Evolutionary conservation across 2,888 invertebrate genomes (phyloP).

Genomic region (Noctua comes): DNA sequence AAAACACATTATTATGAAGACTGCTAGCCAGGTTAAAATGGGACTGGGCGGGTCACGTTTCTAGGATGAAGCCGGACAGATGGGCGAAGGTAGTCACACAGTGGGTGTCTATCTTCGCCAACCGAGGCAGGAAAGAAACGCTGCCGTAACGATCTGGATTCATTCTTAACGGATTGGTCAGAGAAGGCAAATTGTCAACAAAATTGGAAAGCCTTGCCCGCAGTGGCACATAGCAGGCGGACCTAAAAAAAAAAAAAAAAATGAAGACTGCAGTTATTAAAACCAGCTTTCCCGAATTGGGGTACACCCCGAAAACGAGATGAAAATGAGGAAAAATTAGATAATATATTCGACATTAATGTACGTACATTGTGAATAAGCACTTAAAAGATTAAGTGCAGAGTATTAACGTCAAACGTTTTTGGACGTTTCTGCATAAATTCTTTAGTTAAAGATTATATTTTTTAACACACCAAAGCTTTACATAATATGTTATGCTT

Average conservation of each 20-base stretch:
- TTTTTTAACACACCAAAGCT: neutral
- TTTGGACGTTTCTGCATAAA: conserved; percentile 5
- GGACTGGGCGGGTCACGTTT: too few relatives aligned
- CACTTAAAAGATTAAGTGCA: conserved; percentile 62
- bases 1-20: neutral
- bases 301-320: conserved; percentile 9
- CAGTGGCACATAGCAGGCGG: too few relatives aligned
- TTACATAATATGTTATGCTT: neutral
- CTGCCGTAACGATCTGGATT: too few relatives aligned
- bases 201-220: too few relatives aligned
- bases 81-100: too few relatives aligned
- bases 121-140: too few relatives aligned
- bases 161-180: too few relatives aligned
- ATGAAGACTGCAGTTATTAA: neutral
- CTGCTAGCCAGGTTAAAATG: too few relatives aligned
- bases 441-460: neutral
- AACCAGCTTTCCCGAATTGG: neutral
- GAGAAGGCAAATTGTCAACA: too few relatives aligned
- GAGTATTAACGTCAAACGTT: conserved; percentile 32
- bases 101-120: too few relatives aligned
- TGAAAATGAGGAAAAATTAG: conserved; percentile 40
- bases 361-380: conserved; percentile 42
- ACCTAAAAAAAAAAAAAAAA: too few relatives aligned
- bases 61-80: too few relatives aligned
- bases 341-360: conserved; percentile 54